Evolutionary conservation across 2,113 vertebrate species (phyloP).

Genomic region (Hyla sarda): DNA sequence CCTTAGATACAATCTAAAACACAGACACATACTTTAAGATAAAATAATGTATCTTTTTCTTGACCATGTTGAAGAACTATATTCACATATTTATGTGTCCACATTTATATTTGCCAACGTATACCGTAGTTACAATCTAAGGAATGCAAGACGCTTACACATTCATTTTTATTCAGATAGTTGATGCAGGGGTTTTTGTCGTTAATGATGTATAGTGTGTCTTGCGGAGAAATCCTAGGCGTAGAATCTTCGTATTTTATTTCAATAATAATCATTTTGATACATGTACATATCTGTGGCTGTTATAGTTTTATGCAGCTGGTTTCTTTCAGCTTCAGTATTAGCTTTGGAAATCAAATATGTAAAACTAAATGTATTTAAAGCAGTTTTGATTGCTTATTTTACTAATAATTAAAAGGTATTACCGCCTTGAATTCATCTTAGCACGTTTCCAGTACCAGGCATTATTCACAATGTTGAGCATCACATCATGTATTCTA

Average conservation of each 20-base stretch:
- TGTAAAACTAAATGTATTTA: conserved; percentile 65
- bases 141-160: conserved; percentile 7
- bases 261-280: conserved; percentile 69
- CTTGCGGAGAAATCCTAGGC: conserved; percentile 40
- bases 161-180: conserved; percentile 22
- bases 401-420: conserved; percentile 62
- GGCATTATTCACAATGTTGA: conserved; percentile 48
- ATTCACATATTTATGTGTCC: background rate
- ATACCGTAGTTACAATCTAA: no score
- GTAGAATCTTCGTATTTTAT: conserved; percentile 65
- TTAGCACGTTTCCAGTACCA: conserved; percentile 46
- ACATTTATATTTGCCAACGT: background rate
- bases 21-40: background rate
- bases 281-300: conserved; percentile 63
- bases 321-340: conserved; percentile 67
- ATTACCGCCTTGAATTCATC: conserved; percentile 59
- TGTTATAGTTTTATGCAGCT: conserved; percentile 66
- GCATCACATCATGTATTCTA: conserved; percentile 23
- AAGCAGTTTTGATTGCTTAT: conserved; percentile 65
- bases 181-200: conserved; percentile 30
- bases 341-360: conserved; percentile 70
- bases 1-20: background rate
- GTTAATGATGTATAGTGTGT: conserved; percentile 45
- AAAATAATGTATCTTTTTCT: background rate
- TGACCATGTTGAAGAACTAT: background rate